These are phyloP conservation scores for Sycophila sp. DNA, from an alignment of 1,140 invertebrate genomes.

Conservation along the genomic window DNA sequence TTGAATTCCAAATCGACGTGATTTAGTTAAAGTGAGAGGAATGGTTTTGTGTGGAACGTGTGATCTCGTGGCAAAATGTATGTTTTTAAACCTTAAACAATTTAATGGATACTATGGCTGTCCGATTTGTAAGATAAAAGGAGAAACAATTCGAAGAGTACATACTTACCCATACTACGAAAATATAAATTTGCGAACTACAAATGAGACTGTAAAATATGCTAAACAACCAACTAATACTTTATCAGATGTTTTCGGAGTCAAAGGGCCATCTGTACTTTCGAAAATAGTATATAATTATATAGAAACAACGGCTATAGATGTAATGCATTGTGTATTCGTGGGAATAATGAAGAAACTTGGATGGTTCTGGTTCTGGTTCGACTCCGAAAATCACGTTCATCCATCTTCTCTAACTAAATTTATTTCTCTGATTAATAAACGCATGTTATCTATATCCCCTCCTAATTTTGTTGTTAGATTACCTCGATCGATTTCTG, in stretches of 20 bases:
- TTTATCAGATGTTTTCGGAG: background rate
- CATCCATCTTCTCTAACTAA: constrained; percentile 13
- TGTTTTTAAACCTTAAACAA: too few relatives aligned
- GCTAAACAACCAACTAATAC: background rate
- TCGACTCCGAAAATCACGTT: constrained; percentile 2
- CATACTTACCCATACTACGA: background rate
- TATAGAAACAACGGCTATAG: constrained; percentile 30
- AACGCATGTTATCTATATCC: background rate
- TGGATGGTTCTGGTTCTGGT: constrained; percentile 21
- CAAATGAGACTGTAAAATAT: background rate
- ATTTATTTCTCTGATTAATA: background rate
- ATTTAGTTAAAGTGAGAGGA: background rate
- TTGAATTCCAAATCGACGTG: too few relatives aligned
- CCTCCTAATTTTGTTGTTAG: constrained; percentile 34
- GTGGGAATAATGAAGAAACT: constrained; percentile 29
- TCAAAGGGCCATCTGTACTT: constrained; percentile 14
- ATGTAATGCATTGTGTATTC: constrained; percentile 39
- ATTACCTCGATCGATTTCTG: constrained; percentile 4
- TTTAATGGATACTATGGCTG: background rate
- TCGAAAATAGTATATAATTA: constrained; percentile 24
- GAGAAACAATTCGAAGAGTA: background rate
- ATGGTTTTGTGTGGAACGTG: too few relatives aligned
- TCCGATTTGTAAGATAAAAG: background rate
- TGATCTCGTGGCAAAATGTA: too few relatives aligned
- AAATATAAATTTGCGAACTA: background rate